These are phyloP conservation scores for Microcebus lehilahytsara DNA, from an alignment of 2,113 vertebrate genomes.

Conservation along the genomic window DNA sequence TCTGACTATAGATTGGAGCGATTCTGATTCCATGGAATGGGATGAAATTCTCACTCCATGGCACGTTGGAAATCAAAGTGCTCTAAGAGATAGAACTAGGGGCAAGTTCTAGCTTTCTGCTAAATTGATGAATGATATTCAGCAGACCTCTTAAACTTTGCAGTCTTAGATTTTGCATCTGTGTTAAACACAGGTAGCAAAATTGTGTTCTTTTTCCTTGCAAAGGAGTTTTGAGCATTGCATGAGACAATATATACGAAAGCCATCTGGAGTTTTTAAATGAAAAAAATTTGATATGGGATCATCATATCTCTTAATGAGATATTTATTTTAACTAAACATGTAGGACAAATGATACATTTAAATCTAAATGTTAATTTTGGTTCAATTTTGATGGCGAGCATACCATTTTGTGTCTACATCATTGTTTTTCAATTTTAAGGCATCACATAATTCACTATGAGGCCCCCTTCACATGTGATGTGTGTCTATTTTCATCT, in stretches of 20 bases:
- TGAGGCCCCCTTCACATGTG: not conserved
- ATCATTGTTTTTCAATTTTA: constrained; percentile 9
- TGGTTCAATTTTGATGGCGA: not conserved
- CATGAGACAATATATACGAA: not conserved
- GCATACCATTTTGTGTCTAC: not conserved
- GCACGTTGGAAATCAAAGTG: not conserved
- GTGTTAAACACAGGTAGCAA: not conserved
- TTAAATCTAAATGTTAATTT: constrained; percentile 17
- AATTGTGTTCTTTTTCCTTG: not conserved
- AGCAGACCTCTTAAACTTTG: not conserved
- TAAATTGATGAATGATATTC: not conserved
- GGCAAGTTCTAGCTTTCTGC: not conserved
- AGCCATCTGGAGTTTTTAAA: not conserved
- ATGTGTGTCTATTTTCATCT: not conserved
- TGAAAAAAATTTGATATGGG: not conserved
- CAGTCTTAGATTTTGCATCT: not conserved
- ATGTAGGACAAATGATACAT: not conserved
- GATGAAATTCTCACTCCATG: not conserved
- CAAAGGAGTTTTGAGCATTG: not conserved
- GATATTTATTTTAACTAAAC: not conserved
- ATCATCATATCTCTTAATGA: not conserved
- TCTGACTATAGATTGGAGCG: not conserved
- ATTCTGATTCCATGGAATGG: not conserved
- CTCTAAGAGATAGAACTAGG: not conserved
- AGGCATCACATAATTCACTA: not conserved